Evolutionary conservation across 2,797 vertebrate genomes (phyloP).

Genomic region (Tachyglossus aculeatus): DNA sequence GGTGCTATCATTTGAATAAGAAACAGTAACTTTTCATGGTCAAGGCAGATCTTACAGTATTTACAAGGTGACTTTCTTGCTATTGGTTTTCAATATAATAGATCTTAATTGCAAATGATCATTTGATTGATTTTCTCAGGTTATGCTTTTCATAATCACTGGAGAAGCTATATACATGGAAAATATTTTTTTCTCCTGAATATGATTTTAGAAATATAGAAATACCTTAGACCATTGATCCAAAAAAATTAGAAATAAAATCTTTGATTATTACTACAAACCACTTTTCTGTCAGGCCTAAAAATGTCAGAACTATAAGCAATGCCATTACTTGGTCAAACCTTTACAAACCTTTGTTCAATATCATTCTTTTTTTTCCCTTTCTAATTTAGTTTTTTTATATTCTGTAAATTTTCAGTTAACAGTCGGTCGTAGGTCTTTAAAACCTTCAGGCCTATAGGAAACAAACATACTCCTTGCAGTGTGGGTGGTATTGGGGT

Average conservation of each 20-base stretch:
- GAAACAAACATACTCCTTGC: too few species aligned
- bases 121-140: too few species aligned
- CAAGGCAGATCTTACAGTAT: background rate
- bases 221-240: background rate
- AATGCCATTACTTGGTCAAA: too few species aligned
- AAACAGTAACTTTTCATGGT: background rate
- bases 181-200: background rate
- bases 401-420: too few species aligned
- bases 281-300: background rate
- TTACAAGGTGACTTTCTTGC: background rate
- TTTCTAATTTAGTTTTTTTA: background rate
- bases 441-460: too few species aligned
- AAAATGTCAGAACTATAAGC: too few species aligned
- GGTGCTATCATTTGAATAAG: background rate
- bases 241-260: too few species aligned
- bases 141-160: background rate
- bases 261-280: background rate
- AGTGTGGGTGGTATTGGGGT: too few species aligned
- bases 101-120: too few species aligned
- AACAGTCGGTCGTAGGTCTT: too few species aligned
- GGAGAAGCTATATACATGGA: background rate
- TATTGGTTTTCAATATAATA: too few species aligned
- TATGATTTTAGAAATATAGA: background rate
- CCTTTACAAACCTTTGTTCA: background rate
- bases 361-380: background rate